These are phyloP conservation scores for Eupithecia abbreviata DNA, from an alignment of 2,888 invertebrate genomes.

Conservation along the genomic window DNA sequence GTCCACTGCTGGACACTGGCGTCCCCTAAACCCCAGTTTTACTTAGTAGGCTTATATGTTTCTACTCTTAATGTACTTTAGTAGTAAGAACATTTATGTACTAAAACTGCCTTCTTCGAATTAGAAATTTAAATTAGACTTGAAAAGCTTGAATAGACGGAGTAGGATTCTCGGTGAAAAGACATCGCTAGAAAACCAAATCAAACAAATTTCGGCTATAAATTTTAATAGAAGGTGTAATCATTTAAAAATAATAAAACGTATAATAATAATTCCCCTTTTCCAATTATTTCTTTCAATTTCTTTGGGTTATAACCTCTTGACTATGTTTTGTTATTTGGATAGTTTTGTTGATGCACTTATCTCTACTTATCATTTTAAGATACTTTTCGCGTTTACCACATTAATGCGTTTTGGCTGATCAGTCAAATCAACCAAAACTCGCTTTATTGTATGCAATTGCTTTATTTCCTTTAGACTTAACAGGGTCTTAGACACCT, in stretches of 20 bases:
- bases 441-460: not conserved
- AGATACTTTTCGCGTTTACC: not conserved
- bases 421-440: not conserved
- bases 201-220: not conserved
- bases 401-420: not conserved
- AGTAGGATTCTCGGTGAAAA: slow-evolving; percentile 10
- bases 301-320: not conserved
- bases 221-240: not conserved
- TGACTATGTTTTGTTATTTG: not conserved
- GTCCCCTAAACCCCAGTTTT: no score
- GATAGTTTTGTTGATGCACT: not conserved
- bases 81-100: slow-evolving; percentile 16
- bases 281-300: not conserved
- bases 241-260: not conserved
- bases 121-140: slow-evolving; percentile 24
- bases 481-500: not conserved
- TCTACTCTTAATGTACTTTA: slow-evolving; percentile 1
- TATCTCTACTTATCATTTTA: not conserved
- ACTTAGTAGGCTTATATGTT: not conserved
- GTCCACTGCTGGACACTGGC: no score
- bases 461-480: not conserved
- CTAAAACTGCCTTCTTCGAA: slow-evolving; percentile 33
- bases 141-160: not conserved
- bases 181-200: not conserved
- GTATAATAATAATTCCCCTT: not conserved